Evolutionary conservation across 1,140 invertebrate genomes (phyloP), one percentile per base, ranked within the genome.

Genomic region (Mactra quadrangularis): DNA sequence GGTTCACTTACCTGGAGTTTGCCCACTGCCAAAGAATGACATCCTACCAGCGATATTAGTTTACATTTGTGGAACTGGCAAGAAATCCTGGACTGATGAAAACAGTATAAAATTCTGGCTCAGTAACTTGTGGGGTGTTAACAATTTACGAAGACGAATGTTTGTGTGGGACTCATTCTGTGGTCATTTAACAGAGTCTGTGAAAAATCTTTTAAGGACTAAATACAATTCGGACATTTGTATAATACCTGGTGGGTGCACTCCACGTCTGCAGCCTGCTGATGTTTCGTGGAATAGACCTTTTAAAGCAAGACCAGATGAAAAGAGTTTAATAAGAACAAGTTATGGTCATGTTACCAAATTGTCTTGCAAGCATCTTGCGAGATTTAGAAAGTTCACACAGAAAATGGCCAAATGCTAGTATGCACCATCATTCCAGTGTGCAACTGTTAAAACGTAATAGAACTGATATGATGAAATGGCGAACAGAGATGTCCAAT

Each of bases 241-340:
- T 29, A 57, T 70, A 0, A 70, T 81, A 19, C 83, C 83, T 9
- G 75, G 76, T 4, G 78, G 74, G 1, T 82, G 50, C 17, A 85
- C 64, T n/a, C 60, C 53, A 59, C 41, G 60, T n/a, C 47, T 52
- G 9, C 74, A 76, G 45, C 57, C 74, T 3, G 53, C 52, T 3
- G 74, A 76, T 62, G 74, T 76, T 6, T 76, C 74, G 11, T 35
- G 35, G 38, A 76, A 76, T 27, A 52, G 41, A 33, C 76, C 76
- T 0, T 66, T 78, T 15, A 78, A 78, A 31, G 45, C 25, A 13
- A 77, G n/a, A 38, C 15, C 64, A 3, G 25, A 35, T 0, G 68
- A 82, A 62, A n/a, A n/a, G n/a, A n/a, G n/a, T n/a, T n/a, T n/a
- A n/a, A n/a, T n/a, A n/a, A n/a, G n/a, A n/a, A n/a, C n/a, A n/a